A percentile compares a stretch with the other conserved stretches of the same genome.
Conservation (phyloP, 2,888 invertebrate species). For the Eueremaeus valkanovi region DNA sequence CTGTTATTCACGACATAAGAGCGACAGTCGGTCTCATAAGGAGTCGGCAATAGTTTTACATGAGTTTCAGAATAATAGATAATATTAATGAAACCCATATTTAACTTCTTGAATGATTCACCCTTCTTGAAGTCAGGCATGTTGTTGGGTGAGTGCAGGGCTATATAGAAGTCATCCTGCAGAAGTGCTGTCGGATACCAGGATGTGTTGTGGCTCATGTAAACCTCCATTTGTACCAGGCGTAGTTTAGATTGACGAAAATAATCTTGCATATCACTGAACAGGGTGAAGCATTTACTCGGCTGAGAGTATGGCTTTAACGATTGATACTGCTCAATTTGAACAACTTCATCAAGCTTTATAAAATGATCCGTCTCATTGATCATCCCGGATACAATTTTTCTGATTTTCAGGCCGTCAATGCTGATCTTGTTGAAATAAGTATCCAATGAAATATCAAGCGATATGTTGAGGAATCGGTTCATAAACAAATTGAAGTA, state of each 20-base stretch:
- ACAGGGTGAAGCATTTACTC: not conserved
- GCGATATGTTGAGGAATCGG: not conserved
- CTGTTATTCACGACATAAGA: not conserved
- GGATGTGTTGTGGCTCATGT: not conserved
- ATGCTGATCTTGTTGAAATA: too few relatives aligned
- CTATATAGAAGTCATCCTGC: not conserved
- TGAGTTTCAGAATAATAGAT: not conserved
- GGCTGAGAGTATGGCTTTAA: not conserved
- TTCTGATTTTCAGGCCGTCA: not conserved
- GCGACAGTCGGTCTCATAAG: not conserved
- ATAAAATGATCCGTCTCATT: not conserved
- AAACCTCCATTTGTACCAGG: not conserved
- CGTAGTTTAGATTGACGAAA: not conserved
- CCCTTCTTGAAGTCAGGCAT: not conserved
- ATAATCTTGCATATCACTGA: not conserved
- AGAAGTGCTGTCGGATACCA: too few relatives aligned
- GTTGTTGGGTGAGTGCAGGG: not conserved
- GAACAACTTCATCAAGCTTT: not conserved
- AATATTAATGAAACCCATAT: not conserved
- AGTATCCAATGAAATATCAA: not conserved
- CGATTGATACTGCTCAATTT: not conserved
- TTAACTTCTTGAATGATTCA: not conserved
- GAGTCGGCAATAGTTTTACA: not conserved
- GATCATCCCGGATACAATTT: not conserved
- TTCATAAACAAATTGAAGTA: not conserved